Conservation (phyloP, 1,140 invertebrate species). For the Cheumatopsyche charites region DNA sequence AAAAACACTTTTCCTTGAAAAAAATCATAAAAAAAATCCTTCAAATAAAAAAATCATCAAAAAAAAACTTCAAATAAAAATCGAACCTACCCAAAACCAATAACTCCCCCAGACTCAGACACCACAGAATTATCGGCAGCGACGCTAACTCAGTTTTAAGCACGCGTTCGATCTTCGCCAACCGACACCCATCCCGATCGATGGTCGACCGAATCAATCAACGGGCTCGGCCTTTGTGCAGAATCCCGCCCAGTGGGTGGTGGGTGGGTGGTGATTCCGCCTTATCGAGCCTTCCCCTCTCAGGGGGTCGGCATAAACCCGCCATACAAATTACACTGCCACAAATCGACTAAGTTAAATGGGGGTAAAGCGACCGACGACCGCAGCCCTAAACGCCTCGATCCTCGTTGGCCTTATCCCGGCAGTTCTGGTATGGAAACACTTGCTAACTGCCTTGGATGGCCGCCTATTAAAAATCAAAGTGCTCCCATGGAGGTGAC, state of each 20-base stretch:
- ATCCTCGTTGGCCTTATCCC: neutral
- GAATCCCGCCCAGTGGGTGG: neutral
- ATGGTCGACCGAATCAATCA: neutral
- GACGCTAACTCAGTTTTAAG: neutral
- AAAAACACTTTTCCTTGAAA: no score
- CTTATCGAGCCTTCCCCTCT: neutral
- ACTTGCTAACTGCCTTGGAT: slow-evolving; percentile 30
- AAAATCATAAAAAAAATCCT: no score
- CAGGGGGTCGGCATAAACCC: neutral
- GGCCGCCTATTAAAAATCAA: slow-evolving; percentile 34
- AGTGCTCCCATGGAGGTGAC: slow-evolving; percentile 1
- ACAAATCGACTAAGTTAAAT: slow-evolving; percentile 41
- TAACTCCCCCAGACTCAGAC: no score
- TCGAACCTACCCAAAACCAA: no score
- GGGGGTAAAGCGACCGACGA: slow-evolving; percentile 34
- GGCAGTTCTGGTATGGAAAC: neutral
- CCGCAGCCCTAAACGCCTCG: slow-evolving; percentile 31
- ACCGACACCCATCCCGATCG: neutral
- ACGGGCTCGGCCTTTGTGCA: slow-evolving; percentile 6
- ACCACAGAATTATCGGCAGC: neutral
- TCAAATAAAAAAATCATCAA: no score
- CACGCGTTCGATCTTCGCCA: neutral
- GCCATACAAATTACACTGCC: slow-evolving; percentile 39
- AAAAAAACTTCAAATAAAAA: no score
- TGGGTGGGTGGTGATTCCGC: neutral